phyloP scores from a whole-genome alignment of 1,140 invertebrate genomes.

The Hirudo medicinalis region DNA sequence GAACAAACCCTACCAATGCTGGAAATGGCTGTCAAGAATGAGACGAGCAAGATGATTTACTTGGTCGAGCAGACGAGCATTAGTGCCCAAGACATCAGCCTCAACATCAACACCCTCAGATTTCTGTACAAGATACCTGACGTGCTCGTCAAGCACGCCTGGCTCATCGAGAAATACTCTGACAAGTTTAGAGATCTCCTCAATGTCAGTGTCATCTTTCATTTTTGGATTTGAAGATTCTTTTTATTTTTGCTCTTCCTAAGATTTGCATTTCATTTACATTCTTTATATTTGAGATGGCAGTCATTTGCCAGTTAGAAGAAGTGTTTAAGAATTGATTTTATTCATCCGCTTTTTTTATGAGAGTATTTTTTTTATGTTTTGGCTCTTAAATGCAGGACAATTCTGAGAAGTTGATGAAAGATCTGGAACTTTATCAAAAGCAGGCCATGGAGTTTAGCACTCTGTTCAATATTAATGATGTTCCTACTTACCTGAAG shows the following conservation, averaged over 20 bases:
- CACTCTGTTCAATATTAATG: conserved; percentile 71
- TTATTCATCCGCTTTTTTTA: too few species aligned
- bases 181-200: conserved; percentile 71
- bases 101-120: conserved; percentile 67
- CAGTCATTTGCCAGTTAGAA: too few species aligned
- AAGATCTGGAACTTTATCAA: conserved; percentile 64
- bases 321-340: too few species aligned
- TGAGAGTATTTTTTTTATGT: too few species aligned
- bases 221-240: background rate
- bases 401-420: conserved; percentile 50
- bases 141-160: conserved; percentile 65
- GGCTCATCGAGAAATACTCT: conserved; percentile 65
- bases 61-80: conserved; percentile 64
- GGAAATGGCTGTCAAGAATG: conserved; percentile 57
- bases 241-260: too few species aligned
- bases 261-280: too few species aligned
- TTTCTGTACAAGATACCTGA: conserved; percentile 67
- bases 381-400: conserved; percentile 25
- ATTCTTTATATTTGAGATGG: too few species aligned
- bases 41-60: conserved; percentile 52
- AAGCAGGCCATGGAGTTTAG: conserved; percentile 72
- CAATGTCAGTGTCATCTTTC: conserved; percentile 40
- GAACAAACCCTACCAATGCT: conserved; percentile 56
- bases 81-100: conserved; percentile 58
- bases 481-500: conserved; percentile 68